phyloP scores from a whole-genome alignment of 1,140 invertebrate genomes.

The Ylistrum balloti region DNA sequence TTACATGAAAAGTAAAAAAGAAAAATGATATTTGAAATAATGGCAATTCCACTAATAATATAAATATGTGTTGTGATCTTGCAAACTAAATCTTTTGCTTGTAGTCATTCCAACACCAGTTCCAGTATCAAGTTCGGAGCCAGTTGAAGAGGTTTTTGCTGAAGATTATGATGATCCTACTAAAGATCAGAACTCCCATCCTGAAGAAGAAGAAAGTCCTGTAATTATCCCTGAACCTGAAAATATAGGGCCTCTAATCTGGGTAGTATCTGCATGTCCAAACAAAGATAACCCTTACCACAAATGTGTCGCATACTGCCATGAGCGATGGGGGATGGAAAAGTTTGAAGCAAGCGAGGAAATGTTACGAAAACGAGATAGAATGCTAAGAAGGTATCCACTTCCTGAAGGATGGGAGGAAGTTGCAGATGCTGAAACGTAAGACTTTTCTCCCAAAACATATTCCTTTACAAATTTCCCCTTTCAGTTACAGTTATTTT shows the following conservation, averaged over 20 bases:
- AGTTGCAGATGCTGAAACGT: slow-evolving; percentile 94
- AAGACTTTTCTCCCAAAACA: slow-evolving; percentile 76
- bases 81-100: background rate
- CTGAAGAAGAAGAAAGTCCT: background rate
- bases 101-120: background rate
- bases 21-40: too few relatives aligned
- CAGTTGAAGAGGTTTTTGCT: slow-evolving; percentile 84
- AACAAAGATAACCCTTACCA: slow-evolving; percentile 97
- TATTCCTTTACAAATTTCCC: too few relatives aligned
- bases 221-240: slow-evolving; percentile 4
- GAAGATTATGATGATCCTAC: slow-evolving; percentile 81
- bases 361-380: slow-evolving; percentile 74
- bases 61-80: too few relatives aligned
- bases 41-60: too few relatives aligned
- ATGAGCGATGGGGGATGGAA: slow-evolving; percentile 92
- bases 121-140: slow-evolving; percentile 76
- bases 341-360: slow-evolving; percentile 82
- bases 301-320: slow-evolving; percentile 94
- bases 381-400: slow-evolving; percentile 93
- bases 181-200: slow-evolving; percentile 59
- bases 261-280: slow-evolving; percentile 87
- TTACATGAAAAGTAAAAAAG: too few relatives aligned
- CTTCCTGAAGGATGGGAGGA: slow-evolving; percentile 96
- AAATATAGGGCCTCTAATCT: slow-evolving; percentile 55
- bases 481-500: too few relatives aligned